A percentile compares a stretch with the other conserved stretches of the same genome.
phyloP scores from a whole-genome alignment of 2,888 invertebrate genomes.

The Aspidiotus rigidus region DNA sequence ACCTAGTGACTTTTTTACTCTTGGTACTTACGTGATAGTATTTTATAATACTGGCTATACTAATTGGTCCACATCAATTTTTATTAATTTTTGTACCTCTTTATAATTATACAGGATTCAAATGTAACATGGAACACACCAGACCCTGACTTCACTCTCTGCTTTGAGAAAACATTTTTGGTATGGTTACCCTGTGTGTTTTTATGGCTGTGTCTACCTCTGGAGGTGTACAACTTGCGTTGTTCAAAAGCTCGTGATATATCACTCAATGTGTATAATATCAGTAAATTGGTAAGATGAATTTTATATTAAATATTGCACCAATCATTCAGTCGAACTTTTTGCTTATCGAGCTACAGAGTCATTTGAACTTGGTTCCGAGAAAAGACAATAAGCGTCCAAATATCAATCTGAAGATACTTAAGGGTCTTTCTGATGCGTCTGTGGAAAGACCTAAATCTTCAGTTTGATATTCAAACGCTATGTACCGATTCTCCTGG shows the following conservation, averaged over 20 bases:
- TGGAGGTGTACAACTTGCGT: constrained; percentile 67
- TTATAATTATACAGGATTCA: constrained; percentile 57
- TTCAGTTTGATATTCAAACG: no score
- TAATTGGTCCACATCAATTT: no score
- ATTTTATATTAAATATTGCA: not conserved
- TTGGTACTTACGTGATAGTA: no score
- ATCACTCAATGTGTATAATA: constrained; percentile 61
- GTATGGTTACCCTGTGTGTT: constrained; percentile 82
- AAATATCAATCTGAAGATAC: no score
- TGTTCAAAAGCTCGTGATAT: constrained; percentile 67
- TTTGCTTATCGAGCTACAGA: no score
- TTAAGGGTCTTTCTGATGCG: no score
- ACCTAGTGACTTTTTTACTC: no score
- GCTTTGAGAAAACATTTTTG: constrained; percentile 83
- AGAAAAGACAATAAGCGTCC: no score
- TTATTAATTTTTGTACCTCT: no score
- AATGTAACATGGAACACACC: constrained; percentile 71
- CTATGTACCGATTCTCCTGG: no score
- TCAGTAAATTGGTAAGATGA: constrained; percentile 53
- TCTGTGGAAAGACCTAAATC: no score
- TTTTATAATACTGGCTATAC: no score
- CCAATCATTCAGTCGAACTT: not conserved
- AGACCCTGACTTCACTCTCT: constrained; percentile 76
- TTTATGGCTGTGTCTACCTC: constrained; percentile 64
- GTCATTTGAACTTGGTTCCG: not conserved